These are phyloP conservation scores for Loriculus beryllinus DNA, from an alignment of 2,797 vertebrate species.

Conservation along the genomic window DNA sequence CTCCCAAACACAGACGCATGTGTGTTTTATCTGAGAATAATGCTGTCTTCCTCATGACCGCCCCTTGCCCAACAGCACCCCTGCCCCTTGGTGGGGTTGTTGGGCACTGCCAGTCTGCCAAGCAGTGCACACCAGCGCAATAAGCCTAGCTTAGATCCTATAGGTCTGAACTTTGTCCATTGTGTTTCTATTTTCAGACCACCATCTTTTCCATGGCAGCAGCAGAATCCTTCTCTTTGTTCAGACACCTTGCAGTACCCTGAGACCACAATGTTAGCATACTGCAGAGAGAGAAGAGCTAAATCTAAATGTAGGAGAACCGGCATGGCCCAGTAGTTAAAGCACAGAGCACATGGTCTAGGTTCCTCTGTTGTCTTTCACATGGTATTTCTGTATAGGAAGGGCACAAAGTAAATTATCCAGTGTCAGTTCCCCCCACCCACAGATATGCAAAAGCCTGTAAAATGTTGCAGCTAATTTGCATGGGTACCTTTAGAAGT, in stretches of 20 bases:
- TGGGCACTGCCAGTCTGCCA: not conserved
- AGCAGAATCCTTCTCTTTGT: not conserved
- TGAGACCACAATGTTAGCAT: not conserved
- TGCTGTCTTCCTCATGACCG: not conserved
- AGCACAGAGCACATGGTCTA: not conserved
- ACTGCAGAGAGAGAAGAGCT: not conserved
- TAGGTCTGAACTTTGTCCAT: not conserved
- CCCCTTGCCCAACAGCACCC: not conserved
- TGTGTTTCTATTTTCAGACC: not conserved
- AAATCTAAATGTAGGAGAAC: not conserved
- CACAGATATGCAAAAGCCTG: not conserved
- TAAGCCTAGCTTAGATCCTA: not conserved
- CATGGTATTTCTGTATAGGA: not conserved
- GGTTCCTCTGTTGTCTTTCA: not conserved
- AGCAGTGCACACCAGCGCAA: not conserved
- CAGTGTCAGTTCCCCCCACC: not conserved
- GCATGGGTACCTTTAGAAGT: not conserved
- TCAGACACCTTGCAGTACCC: not conserved
- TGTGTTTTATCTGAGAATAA: not conserved
- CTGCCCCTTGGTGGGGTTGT: not conserved
- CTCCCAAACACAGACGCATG: rapidly evolving
- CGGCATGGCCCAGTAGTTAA: not conserved
- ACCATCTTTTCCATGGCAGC: not conserved
- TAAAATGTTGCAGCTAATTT: not conserved
- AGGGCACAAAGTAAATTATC: not conserved